Evolutionary conservation across 2,113 vertebrate species (phyloP), one percentile per base, ranked within the genome.

Genomic region (Myotis brandtii): DNA sequence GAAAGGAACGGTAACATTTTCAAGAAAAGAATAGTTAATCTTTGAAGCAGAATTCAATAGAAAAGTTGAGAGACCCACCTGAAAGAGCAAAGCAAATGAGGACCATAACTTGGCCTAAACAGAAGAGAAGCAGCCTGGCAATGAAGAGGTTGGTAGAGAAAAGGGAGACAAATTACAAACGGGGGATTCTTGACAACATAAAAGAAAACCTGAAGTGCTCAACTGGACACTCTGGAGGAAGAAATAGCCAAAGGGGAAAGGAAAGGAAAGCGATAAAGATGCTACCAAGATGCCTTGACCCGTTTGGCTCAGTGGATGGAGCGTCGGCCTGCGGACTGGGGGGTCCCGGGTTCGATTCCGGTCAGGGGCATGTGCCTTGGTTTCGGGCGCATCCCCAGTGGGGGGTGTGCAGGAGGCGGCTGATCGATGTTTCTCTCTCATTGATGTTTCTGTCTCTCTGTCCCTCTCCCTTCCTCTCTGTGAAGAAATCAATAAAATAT

Each of bases 11-110:
- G 72, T 46, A 66, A 25, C 9, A 54, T 88, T 91, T 95, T 94
- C 21, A 59, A 92, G 50, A 40, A 86, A 72, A 59, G 81, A 9
- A 25, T 34, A 86, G 69, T 95, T 95, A 40, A 86, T n/a, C 32
- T 70, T 86, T 82, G n/a, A 69, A 83, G 54, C 25, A 46, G 32
- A 93, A 56, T 87, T 84, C 76, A 72, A 4, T 82, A 88, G 76
- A 48, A 82, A 81, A 59, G n/a, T 52, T 40, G 37, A 88, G 46
- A 48, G 43, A 88, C 70, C 25, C 32, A 8, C 9, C 82, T 83
- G 16, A 92, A 89, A 87, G 83, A 62, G 37, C 76, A 64, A 20
- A 34, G 56, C 59, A 85, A 91, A 43, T n/a, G 62, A 73, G 69
- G 34, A 27, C n/a, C 27, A 12, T 21, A 80, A 27, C 46, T 14